Conservation (phyloP, 2,888 invertebrate species). For the Taenaris catops region DNA sequence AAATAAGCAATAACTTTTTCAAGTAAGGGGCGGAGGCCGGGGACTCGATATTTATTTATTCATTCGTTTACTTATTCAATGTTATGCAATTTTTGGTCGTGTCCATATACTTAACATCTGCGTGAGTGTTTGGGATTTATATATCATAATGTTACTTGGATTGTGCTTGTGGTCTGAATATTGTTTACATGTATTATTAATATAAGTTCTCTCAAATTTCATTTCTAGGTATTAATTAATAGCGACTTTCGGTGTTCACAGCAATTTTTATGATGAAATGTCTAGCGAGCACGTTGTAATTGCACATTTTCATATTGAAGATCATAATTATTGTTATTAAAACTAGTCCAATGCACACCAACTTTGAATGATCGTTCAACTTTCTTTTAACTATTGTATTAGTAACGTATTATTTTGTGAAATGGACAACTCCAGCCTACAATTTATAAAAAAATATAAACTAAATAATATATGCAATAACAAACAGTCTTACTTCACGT, state of each 20-base stretch:
- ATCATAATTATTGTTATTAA: conserved; percentile 2
- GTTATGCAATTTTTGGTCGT: conserved; percentile 26
- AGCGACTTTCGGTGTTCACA: conserved; percentile 6
- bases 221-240: conserved; percentile 12
- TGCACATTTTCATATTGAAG: conserved; percentile 1
- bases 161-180: conserved; percentile 24
- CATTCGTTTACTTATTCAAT: no score
- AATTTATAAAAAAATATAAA: no score
- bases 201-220: conserved; percentile 16
- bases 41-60: no score
- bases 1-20: no score
- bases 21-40: no score
- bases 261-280: conserved; percentile 1
- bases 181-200: conserved; percentile 17
- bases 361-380: conserved; percentile 2
- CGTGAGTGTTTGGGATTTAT: conserved; percentile 22
- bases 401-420: no score
- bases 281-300: not conserved
- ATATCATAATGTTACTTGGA: conserved; percentile 19
- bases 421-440: no score
- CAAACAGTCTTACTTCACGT: no score
- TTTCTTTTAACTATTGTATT: no score
- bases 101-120: conserved; percentile 16
- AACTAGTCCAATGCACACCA: conserved; percentile 11
- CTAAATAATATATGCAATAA: no score